Evolutionary conservation across 2,113 vertebrate genomes (phyloP).

Genomic region (Tachysurus fulvidraco): DNA sequence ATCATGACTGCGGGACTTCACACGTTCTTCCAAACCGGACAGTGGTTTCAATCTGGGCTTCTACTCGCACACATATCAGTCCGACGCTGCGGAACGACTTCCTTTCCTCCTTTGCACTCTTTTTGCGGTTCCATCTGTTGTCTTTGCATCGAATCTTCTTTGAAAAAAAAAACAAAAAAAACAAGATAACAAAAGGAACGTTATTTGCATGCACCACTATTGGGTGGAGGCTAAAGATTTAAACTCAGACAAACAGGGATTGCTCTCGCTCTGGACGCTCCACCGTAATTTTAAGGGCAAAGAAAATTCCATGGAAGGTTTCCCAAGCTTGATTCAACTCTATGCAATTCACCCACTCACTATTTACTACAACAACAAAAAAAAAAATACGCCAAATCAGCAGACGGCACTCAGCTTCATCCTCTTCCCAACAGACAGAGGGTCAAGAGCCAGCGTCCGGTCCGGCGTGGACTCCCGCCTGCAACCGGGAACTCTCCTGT

Average conservation of each 20-base stretch:
- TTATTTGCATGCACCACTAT: slow-evolving; percentile 13
- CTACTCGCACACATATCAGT: slow-evolving; percentile 11
- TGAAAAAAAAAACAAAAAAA: neutral
- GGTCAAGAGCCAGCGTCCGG: neutral
- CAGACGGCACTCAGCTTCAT: slow-evolving; percentile 19
- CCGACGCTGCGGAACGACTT: neutral
- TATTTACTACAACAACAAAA: neutral
- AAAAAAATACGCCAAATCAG: slow-evolving; percentile 7
- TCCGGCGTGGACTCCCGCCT: neutral
- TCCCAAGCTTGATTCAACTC: slow-evolving; percentile 47
- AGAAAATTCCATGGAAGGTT: slow-evolving; percentile 43
- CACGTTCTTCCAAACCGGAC: slow-evolving; percentile 29
- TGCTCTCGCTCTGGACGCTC: neutral
- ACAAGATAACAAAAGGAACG: neutral
- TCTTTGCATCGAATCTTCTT: slow-evolving; percentile 8
- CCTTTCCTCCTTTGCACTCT: slow-evolving; percentile 1
- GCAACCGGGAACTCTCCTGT: neutral
- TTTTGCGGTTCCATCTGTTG: neutral
- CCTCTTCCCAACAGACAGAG: slow-evolving; percentile 12
- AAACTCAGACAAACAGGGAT: slow-evolving; percentile 11
- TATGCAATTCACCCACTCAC: slow-evolving; percentile 53
- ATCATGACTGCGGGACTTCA: slow-evolving; percentile 2
- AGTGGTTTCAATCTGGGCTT: neutral
- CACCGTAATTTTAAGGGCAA: slow-evolving; percentile 6
- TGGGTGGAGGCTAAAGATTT: slow-evolving; percentile 19